Conservation (phyloP, 2,888 invertebrate species). For the Plagiodera versicolora region DNA sequence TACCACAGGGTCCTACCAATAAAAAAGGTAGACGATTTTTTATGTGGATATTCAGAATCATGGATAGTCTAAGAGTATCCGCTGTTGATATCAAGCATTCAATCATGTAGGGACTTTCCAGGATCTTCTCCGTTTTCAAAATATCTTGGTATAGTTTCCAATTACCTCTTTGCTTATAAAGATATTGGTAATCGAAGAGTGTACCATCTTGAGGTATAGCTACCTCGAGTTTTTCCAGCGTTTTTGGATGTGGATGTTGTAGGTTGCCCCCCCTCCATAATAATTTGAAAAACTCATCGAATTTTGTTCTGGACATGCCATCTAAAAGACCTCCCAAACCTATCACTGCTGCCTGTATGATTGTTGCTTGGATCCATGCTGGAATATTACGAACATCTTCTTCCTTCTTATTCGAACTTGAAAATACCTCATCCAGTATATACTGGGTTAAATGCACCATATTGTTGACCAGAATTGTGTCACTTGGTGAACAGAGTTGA, state of each 20-base stretch:
- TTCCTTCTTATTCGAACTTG: constrained; percentile 39
- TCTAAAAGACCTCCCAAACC: constrained; percentile 71
- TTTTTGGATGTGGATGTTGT: constrained; percentile 56
- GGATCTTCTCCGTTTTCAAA: constrained; percentile 54
- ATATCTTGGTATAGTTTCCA: constrained; percentile 64
- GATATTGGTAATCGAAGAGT: constrained; percentile 62
- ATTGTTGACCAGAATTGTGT: constrained; percentile 50
- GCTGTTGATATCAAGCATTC: constrained; percentile 61
- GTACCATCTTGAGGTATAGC: constrained; percentile 60
- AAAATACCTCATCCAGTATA: constrained; percentile 47
- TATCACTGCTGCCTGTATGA: constrained; percentile 69
- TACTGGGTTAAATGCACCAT: constrained; percentile 49
- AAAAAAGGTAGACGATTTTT: constrained; percentile 66
- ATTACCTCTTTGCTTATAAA: constrained; percentile 61
- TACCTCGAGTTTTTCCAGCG: constrained; percentile 60
- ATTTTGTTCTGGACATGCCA: constrained; percentile 49
- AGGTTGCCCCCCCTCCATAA: constrained; percentile 51
- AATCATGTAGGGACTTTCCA: constrained; percentile 52
- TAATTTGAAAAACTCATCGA: constrained; percentile 51
- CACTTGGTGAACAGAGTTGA: constrained; percentile 47
- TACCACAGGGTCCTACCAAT: constrained; percentile 63
- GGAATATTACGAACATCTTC: constrained; percentile 55
- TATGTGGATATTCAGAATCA: constrained; percentile 60
- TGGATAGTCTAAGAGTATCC: constrained; percentile 60
- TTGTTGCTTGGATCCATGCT: constrained; percentile 58